These are phyloP conservation scores for Nomada hirtipes DNA, from an alignment of 2,888 invertebrate species.

Conservation along the genomic window DNA sequence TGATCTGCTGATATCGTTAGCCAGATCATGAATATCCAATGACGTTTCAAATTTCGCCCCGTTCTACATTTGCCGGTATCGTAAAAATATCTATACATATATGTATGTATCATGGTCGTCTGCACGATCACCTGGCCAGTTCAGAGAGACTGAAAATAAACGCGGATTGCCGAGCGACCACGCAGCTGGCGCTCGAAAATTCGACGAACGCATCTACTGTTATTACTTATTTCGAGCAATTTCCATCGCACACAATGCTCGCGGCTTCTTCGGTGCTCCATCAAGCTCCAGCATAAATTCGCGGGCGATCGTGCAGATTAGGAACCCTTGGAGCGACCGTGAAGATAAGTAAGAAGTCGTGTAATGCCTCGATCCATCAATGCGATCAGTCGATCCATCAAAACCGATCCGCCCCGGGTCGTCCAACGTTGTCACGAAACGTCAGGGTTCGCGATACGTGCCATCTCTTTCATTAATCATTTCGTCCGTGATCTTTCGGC, in stretches of 20 bases:
- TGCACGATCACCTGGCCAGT: neutral
- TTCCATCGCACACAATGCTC: neutral
- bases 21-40: slow-evolving; percentile 44
- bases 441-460: slow-evolving; percentile 9
- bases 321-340: neutral
- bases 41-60: slow-evolving; percentile 15
- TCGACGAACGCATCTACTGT: neutral
- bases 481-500: slow-evolving; percentile 5
- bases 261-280: neutral
- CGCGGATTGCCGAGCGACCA: neutral
- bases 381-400: slow-evolving; percentile 63
- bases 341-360: slow-evolving; percentile 64
- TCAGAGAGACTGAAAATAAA: neutral
- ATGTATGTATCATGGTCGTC: too few relatives aligned
- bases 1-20: slow-evolving; percentile 44
- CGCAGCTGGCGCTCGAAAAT: too few relatives aligned
- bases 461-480: slow-evolving; percentile 41
- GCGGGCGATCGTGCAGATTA: neutral
- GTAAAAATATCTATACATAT: neutral
- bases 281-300: slow-evolving; percentile 11
- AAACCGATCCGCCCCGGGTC: slow-evolving; percentile 28
- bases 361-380: slow-evolving; percentile 61
- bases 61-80: neutral
- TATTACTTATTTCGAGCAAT: neutral
- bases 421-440: slow-evolving; percentile 18